Base-by-base conservation (phyloP, 2,888 invertebrate species). In the Agriopis leucophaearia region DNA sequence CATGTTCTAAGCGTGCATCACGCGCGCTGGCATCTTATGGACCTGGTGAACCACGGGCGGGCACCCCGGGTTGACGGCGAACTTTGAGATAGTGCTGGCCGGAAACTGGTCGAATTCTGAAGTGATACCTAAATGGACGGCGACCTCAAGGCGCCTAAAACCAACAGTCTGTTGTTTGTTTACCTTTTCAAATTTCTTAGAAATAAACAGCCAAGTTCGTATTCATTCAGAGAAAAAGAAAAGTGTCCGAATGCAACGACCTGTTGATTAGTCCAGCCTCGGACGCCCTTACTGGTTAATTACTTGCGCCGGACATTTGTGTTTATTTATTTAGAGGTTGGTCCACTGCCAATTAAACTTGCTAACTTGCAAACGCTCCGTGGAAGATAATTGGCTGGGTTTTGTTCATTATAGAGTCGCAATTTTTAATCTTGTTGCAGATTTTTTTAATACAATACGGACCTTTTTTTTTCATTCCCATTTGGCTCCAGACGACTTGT, bases 281-380 rank as follows among this genome's bases (percentile, higher is more conserved):
- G 56, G 86, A 86, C 86, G 89, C 89, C 88, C 88, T 89, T 88
- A 84, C 83, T 81, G 83, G 80, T 83, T 82, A 85, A 86, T 85
- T 85, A 84, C 76, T 76, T 70, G 68, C 58, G 52, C 56, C 57
- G 64, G 61, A 54, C 48, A 40, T 56, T 54, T 61, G 52, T 58
- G 60, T 27, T 38, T 64, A 50, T 64, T 64, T 69, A 51, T 56
- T 51, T 48, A 55, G 50, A 55, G 42, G 56, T 16, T 51, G 27
- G 59, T 40, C 44, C 13, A n/a, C 44, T 36, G 42, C 63, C 59
- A 68, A 68, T 69, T 68, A 60, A 59, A 60, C 59, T 60, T 64
- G 60, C 60, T 45, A 66, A 56, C 67, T 62, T 63, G 62, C 62
- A 36, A 42, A 47, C 48, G 48, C 44, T 61, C 45, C 45, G 35